Evolutionary conservation across 2,113 vertebrate species (phyloP).

Genomic region (Cygnus atratus): DNA sequence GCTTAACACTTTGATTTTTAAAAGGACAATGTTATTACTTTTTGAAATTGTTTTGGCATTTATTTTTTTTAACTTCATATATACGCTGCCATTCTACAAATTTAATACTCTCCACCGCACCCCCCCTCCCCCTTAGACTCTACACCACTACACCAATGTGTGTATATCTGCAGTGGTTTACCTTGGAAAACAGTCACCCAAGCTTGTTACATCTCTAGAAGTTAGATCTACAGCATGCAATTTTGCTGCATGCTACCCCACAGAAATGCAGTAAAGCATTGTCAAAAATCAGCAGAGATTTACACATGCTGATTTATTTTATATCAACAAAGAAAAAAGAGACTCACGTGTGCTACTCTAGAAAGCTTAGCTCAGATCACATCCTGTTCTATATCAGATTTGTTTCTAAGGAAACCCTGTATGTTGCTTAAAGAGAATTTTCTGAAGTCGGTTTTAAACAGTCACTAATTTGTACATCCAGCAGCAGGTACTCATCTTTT

Average conservation of each 20-base stretch:
- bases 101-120: rapidly evolving
- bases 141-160: neutral
- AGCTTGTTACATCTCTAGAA: neutral
- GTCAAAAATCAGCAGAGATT: neutral
- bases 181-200: neutral
- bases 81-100: neutral
- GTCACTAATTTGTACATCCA: neutral
- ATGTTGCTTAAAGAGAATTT: neutral
- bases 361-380: neutral
- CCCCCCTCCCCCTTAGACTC: rapidly evolving
- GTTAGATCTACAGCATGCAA: neutral
- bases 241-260: neutral
- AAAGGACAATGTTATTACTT: neutral
- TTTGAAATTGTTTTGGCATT: neutral
- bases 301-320: neutral
- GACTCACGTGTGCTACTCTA: neutral
- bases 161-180: neutral
- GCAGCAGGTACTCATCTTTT: neutral
- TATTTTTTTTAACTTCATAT: neutral
- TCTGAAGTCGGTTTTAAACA: neutral
- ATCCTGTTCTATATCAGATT: neutral
- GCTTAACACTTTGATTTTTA: neutral
- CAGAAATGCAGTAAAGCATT: neutral
- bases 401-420: neutral
- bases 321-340: neutral